Evolutionary conservation across 2,113 vertebrate species (phyloP), one percentile per base, ranked within the genome.

Genomic region (Nanorana parkeri): DNA sequence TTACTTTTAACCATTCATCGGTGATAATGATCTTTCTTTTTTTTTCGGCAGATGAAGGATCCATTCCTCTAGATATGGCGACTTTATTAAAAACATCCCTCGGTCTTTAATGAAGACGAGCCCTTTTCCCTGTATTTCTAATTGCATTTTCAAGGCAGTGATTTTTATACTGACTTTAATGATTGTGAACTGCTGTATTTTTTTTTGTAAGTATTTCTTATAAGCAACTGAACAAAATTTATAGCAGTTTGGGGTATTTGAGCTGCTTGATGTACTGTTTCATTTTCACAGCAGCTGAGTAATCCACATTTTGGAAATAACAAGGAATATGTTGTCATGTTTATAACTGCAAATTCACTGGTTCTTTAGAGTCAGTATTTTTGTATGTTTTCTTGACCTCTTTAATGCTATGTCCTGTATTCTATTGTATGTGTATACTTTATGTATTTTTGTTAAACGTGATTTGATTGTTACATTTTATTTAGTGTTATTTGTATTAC

Each of bases 41-140:
- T 76, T 60, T 1, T 84, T 89, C 79, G 99, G 97, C 94, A 86
- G 94, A 89, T 55, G 96, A 96, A 86, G 96, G 95, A 32, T 87
- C 85, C 81, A 93, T 98, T 88, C 93, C 96, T 78, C 92, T 96
- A 87, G 96, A 99, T 86, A 96, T 99, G 93, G 96, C 96, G n/a
- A 95, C 95, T 0, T 89, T 99, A 86, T 88, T 99, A 55, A 99
- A 96, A 92, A 94, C 94, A 17, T 97, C 96, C 0, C 90, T 99
- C 87, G 97, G 97, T 86, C 90, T 99, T 86, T 99, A 90, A 97
- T 80, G 66, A 64, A 52, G 60, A 23, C 78, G 10, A 2, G 17
- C 56, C 5, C 5, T 20, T 61, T 61, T 11, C 16, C 5, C 3
- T 23, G 3, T 13, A 28, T 65, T 7, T 71, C 16, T 84, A 77